Percentiles rank a stretch among this genome's conserved stretches.
These are phyloP conservation scores for Branchinecta lynchi DNA, from an alignment of 1,140 invertebrate species.

Conservation along the genomic window DNA sequence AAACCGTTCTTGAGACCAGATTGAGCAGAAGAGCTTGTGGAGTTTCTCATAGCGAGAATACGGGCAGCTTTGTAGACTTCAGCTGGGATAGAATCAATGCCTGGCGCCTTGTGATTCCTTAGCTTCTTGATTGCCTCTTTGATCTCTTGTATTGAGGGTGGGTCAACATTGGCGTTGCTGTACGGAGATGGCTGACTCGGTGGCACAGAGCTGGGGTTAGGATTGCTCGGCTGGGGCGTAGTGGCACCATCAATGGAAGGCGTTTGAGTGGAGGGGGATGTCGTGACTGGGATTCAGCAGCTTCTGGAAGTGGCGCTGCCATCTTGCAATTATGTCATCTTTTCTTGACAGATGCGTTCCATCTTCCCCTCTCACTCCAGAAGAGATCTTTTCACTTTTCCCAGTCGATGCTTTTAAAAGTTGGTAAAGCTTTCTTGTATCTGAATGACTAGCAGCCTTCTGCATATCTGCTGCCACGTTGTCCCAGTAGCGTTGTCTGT, in stretches of 20 bases:
- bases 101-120: slow-evolving; percentile 4
- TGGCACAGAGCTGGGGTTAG: not conserved
- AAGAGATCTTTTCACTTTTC: not conserved
- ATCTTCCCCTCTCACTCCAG: not conserved
- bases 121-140: slow-evolving; percentile 5
- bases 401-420: not conserved
- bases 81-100: slow-evolving; percentile 3
- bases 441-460: too few species aligned
- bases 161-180: slow-evolving; percentile 1
- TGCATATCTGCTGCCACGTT: too few species aligned
- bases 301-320: too few species aligned
- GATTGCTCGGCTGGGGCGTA: slow-evolving; percentile 3
- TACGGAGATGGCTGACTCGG: not conserved
- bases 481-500: slow-evolving; percentile 5
- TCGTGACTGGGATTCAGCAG: not conserved
- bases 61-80: not conserved
- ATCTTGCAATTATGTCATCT: too few species aligned
- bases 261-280: slow-evolving; percentile 8
- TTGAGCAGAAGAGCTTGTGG: too few species aligned
- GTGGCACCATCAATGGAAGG: not conserved
- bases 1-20: too few species aligned
- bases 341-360: too few species aligned
- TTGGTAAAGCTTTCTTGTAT: slow-evolving; percentile 1
- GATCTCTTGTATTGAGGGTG: too few species aligned
- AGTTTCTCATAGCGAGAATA: not conserved